Evolutionary conservation across 2,888 invertebrate species (phyloP).

Genomic region (Philereme transversata): DNA sequence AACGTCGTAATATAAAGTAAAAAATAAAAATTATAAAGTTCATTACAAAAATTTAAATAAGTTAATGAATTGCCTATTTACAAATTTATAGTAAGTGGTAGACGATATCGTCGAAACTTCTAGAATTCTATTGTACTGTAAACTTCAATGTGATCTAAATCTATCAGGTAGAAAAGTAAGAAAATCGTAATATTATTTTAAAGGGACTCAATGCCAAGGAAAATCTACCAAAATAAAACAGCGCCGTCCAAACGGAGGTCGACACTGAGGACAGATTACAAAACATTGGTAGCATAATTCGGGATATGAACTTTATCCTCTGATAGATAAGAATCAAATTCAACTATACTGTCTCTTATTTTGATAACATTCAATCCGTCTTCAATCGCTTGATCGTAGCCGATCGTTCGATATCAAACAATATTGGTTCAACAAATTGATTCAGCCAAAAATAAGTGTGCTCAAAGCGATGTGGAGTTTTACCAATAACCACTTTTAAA

Average conservation of each 20-base stretch:
- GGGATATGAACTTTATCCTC: constrained; percentile 25
- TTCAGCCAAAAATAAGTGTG: constrained; percentile 3
- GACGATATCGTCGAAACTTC: too few relatives aligned
- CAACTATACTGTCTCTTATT: constrained; percentile 22
- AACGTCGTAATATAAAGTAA: too few relatives aligned
- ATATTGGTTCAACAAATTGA: constrained; percentile 8
- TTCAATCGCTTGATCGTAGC: constrained; percentile 2
- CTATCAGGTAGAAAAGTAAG: too few relatives aligned
- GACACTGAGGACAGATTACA: constrained; percentile 29
- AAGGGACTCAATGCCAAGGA: constrained; percentile 35
- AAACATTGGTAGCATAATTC: constrained; percentile 23
- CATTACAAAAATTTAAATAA: too few relatives aligned
- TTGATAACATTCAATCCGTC: constrained; percentile 35
- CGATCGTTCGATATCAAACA: constrained; percentile 14
- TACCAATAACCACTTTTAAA: too few relatives aligned
- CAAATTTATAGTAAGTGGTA: too few relatives aligned
- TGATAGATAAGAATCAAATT: constrained; percentile 20
- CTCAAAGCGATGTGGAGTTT: background rate
- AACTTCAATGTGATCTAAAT: too few relatives aligned
- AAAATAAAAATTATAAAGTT: too few relatives aligned
- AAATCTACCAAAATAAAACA: constrained; percentile 36
- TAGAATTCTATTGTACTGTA: too few relatives aligned
- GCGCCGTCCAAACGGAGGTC: constrained; percentile 35
- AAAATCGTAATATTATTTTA: constrained; percentile 1
- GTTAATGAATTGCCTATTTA: too few relatives aligned